A percentile compares a stretch with the other conserved stretches of the same genome.
These are phyloP conservation scores for Cerastoderma edule DNA, from an alignment of 2,888 invertebrate species.

Conservation along the genomic window DNA sequence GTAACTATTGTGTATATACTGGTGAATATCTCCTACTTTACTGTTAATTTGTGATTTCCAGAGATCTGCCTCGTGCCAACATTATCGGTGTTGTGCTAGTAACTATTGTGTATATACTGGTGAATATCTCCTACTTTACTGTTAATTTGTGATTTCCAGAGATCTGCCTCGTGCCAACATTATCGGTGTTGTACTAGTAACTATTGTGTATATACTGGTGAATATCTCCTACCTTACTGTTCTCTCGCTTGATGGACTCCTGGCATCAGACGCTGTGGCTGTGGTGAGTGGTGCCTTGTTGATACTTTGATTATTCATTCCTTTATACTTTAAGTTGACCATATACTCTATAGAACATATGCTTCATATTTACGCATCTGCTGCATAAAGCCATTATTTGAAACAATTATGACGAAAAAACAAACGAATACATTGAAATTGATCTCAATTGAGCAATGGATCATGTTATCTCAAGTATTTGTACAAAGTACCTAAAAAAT, in stretches of 20 bases:
- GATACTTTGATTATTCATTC: not conserved
- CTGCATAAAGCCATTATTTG: too few relatives aligned
- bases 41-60: conserved; percentile 83
- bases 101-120: conserved; percentile 90
- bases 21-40: too few relatives aligned
- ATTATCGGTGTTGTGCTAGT: conserved; percentile 91
- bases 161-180: conserved; percentile 92
- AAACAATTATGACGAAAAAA: too few relatives aligned
- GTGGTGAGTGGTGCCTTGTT: conserved; percentile 86
- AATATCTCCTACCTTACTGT: conserved; percentile 94
- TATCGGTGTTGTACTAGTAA: conserved; percentile 92
- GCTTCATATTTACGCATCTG: too few relatives aligned
- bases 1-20: too few relatives aligned
- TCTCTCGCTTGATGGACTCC: conserved; percentile 89
- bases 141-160: conserved; percentile 86
- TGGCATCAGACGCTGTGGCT: conserved; percentile 91
- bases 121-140: conserved; percentile 94
- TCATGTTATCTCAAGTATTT: too few relatives aligned
- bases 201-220: conserved; percentile 91
- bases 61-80: conserved; percentile 92
- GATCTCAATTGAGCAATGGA: too few relatives aligned
- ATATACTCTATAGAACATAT: too few relatives aligned
- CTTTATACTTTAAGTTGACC: not conserved
- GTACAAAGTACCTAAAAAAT: too few relatives aligned
- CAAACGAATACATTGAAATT: too few relatives aligned